Evolutionary conservation across 2,888 invertebrate species (phyloP), one percentile per base, ranked within the genome.

Genomic region (Oscheius sp.): DNA sequence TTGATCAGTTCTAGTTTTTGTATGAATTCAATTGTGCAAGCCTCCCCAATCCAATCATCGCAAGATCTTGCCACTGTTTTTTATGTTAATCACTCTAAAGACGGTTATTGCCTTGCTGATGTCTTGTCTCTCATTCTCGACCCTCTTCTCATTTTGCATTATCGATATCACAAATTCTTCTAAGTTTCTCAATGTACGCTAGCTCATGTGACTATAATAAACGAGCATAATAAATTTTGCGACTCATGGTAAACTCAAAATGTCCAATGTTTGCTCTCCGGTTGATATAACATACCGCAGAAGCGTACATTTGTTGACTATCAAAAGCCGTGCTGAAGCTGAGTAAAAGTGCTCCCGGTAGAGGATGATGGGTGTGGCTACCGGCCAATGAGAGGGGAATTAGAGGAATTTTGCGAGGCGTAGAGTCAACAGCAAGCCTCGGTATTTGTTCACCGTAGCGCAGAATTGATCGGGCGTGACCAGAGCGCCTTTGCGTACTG

Each of bases 321-420:
- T 16, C 16, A 49, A n/a, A n/a, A 35, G 35, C 35, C 35, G 35
- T 35, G 35, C 35, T 35, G 35, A 35, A 35, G 35, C 35, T 35
- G 35, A 35, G 35, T 35, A 35, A 35, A 9, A 35, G 35, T 35
- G 5, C 35, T 35, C 5, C 35, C 35, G 35, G 35, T 35, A 9
- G 35, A 35, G 35, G 63, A 43, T 25, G 52, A 46, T 52, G 49
- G 66, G 66, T 66, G 66, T 66, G 66, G 66, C 66, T 52, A 66
- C 66, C 52, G 66, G 66, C 66, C 66, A 66, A 66, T 66, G 66
- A 66, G 66, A 49, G 66, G 49, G 66, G 66, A 66, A 66, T 66
- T 66, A 66, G 66, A 66, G 66, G 66, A 66, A 66, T 66, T 66
- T 66, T 66, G 49, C 66, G 66, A 66, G 66, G 66, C 66, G 52